These are phyloP conservation scores for Mesembrinibis cayennensis DNA, from an alignment of 2,113 vertebrate species.

Conservation along the genomic window DNA sequence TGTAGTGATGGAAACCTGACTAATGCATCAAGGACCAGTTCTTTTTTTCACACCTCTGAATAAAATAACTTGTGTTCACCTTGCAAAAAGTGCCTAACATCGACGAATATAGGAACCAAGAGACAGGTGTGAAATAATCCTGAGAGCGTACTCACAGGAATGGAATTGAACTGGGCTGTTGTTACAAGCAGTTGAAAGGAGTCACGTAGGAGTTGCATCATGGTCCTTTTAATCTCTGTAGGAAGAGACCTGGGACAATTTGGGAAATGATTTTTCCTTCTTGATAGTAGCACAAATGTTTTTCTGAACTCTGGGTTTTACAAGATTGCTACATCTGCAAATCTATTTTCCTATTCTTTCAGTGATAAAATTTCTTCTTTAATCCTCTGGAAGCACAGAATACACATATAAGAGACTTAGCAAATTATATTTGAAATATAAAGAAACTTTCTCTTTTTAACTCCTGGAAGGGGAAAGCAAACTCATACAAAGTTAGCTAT, in stretches of 20 bases:
- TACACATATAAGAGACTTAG: not conserved
- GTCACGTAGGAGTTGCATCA: not conserved
- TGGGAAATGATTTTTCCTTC: not conserved
- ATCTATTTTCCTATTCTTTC: not conserved
- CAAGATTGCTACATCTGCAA: conserved; percentile 7
- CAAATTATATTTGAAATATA: not conserved
- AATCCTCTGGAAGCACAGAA: not conserved
- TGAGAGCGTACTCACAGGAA: not conserved
- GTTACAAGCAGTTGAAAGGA: not conserved
- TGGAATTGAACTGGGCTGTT: not conserved
- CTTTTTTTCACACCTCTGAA: not conserved
- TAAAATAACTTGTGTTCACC: conserved; percentile 32
- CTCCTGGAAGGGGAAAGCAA: not conserved
- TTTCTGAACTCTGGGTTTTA: not conserved
- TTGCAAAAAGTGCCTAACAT: not conserved
- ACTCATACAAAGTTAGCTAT: not conserved
- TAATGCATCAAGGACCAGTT: not conserved
- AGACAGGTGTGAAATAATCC: not conserved
- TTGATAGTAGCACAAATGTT: not conserved
- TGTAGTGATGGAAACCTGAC: conserved; percentile 40
- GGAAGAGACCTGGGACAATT: not conserved
- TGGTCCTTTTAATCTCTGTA: conserved; percentile 33
- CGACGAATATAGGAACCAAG: not conserved
- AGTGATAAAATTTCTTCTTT: not conserved
- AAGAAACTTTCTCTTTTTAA: not conserved